These are phyloP conservation scores for Malacosoma neustria DNA, from an alignment of 2,888 invertebrate species.

Conservation along the genomic window DNA sequence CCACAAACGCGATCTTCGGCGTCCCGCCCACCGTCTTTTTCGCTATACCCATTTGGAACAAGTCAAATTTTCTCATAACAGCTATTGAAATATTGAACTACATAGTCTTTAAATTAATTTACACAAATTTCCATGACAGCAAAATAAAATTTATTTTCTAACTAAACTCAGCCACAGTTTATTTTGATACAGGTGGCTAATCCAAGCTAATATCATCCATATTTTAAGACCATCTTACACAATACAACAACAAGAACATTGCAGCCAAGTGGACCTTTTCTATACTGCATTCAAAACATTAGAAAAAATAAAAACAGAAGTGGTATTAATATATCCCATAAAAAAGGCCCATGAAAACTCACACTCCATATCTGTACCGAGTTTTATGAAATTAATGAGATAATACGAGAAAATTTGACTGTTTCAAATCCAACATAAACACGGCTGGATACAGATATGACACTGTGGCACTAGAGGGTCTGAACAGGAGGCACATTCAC, in stretches of 20 bases:
- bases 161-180: no score
- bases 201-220: no score
- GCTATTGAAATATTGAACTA: no score
- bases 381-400: slow-evolving; percentile 18
- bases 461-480: slow-evolving; percentile 48
- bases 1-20: slow-evolving; percentile 90
- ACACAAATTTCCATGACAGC: no score
- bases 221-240: no score
- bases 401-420: slow-evolving; percentile 60
- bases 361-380: slow-evolving; percentile 69
- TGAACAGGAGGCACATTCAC: slow-evolving; percentile 30
- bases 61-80: slow-evolving; percentile 55
- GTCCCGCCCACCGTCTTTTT: slow-evolving; percentile 74
- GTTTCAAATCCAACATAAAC: slow-evolving; percentile 33
- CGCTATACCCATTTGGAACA: slow-evolving; percentile 39
- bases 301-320: not conserved
- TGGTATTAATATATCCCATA: slow-evolving; percentile 13
- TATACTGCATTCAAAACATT: not conserved
- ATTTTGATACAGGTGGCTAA: no score
- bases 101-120: no score
- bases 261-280: not conserved
- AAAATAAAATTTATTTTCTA: no score
- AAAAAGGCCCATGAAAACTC: slow-evolving; percentile 47
- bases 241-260: no score
- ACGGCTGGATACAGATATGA: slow-evolving; percentile 64